Base-by-base conservation (phyloP, 2,888 invertebrate genomes). In the Melanargia galathea region DNA sequence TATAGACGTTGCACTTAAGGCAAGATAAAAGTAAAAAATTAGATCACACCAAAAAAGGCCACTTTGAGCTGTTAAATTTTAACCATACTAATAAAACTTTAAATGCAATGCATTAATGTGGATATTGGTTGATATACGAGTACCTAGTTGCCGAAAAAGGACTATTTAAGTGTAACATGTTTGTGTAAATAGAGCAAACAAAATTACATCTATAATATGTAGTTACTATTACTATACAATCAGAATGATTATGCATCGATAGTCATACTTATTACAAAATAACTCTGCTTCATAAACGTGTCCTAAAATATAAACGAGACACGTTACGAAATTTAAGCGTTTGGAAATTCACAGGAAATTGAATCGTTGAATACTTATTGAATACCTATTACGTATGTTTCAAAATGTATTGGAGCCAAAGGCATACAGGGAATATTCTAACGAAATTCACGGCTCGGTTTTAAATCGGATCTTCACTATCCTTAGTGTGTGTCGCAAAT, bases 361-460 rank as follows among this genome's bases (percentile, higher is more conserved):
- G 67, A 67, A 67, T 63, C 62, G 60, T 62, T 67, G 62, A 67
- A 67, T 63, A 52, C 20, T 35, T 52, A 52, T 62, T 67, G 62
- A 67, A 67, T 63, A 52, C 20, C 52, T 52, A 52, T 35, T 20
- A 33, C 33, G 18, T 33, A 59, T 56, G 45, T 51, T 57, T 52
- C 56, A 63, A 63, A 65, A 62, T 64, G 63, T 64, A 64, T 65
- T 56, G 55, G 40, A 58, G 54, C 46, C 38, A 46, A 57, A 10
- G 35, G 10, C 43, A 43, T 59, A 52, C 60, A 43, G 20, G 54
- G 33, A 62, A 60, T 63, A 40, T 60, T 51, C 40, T 60, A 51
- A 56, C 35, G 7, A 54, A 54, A 24, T 51, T 59, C 24, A 8
- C 48, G 48, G n/a, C 58, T 33, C 38, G 33, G 45, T 24, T 54